These are phyloP conservation scores for Coecobrya sp. DNA, from an alignment of 2,888 invertebrate species.

Conservation along the genomic window DNA sequence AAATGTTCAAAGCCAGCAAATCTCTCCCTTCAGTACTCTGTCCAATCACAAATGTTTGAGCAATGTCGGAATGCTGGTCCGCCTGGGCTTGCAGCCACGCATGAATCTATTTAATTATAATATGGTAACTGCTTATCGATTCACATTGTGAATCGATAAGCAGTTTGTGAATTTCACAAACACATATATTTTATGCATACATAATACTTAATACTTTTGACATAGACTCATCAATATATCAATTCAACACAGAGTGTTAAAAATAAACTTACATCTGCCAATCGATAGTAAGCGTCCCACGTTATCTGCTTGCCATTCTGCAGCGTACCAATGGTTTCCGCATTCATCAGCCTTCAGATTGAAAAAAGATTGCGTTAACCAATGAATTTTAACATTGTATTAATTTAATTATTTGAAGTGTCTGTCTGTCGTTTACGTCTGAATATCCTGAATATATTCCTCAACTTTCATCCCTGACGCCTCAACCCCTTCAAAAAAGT, in stretches of 20 bases:
- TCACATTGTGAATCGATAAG: background rate
- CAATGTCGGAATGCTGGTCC: constrained; percentile 88
- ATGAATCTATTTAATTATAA: constrained; percentile 88
- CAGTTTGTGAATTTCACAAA: no score
- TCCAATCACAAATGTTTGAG: constrained; percentile 89
- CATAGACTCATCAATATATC: no score
- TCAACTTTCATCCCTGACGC: constrained; percentile 71
- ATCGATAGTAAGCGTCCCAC: constrained; percentile 81
- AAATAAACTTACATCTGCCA: constrained; percentile 73
- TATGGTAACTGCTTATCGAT: background rate
- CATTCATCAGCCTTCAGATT: constrained; percentile 74
- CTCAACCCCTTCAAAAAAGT: constrained; percentile 74
- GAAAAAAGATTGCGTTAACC: background rate
- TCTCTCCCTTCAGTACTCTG: constrained; percentile 89
- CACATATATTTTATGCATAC: no score
- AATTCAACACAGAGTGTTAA: no score
- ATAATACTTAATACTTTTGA: no score
- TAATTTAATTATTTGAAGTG: no score
- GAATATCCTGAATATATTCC: constrained; percentile 82
- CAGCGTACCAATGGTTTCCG: constrained; percentile 63
- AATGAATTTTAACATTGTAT: no score
- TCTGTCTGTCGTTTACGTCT: no score
- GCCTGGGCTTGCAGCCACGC: constrained; percentile 90
- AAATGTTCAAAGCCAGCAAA: constrained; percentile 84
- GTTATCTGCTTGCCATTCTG: constrained; percentile 74